Evolutionary conservation across 2,888 invertebrate species (phyloP).

Genomic region (Anarsia innoxiella): DNA sequence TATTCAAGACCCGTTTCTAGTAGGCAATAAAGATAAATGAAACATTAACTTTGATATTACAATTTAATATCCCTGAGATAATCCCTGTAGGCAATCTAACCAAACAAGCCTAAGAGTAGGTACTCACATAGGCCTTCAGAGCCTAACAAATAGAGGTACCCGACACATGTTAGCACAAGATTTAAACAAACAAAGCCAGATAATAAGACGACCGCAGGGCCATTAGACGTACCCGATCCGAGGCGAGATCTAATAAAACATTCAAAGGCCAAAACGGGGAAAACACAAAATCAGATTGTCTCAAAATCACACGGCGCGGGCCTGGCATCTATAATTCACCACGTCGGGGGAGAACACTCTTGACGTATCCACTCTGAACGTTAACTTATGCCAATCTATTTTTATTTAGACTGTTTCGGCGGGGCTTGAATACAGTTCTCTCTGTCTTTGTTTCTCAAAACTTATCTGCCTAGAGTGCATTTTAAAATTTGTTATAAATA

Average conservation of each 20-base stretch:
- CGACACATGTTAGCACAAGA: conserved; percentile 1
- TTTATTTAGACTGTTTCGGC: conserved; percentile 31
- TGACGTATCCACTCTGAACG: conserved; percentile 27
- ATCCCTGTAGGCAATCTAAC: too few species aligned
- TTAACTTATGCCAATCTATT: conserved; percentile 48
- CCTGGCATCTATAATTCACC: conserved; percentile 68
- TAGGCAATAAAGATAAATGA: too few species aligned
- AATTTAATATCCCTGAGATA: too few species aligned
- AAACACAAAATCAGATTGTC: conserved; percentile 72
- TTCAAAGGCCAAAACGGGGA: conserved; percentile 66
- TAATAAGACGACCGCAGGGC: conserved; percentile 36
- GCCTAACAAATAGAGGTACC: too few species aligned
- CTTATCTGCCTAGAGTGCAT: too few species aligned
- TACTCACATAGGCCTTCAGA: too few species aligned
- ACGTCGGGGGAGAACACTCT: conserved; percentile 35
- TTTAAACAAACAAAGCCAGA: conserved; percentile 6
- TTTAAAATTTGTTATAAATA: too few species aligned
- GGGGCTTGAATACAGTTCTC: too few species aligned
- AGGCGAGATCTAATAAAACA: conserved; percentile 63
- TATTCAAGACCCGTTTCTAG: too few species aligned
- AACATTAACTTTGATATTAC: too few species aligned
- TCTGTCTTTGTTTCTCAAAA: too few species aligned
- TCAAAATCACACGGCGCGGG: conserved; percentile 68
- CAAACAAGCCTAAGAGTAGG: too few species aligned
- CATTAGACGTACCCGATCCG: conserved; percentile 55